phyloP scores from a whole-genome alignment of 2,113 vertebrate genomes.

The Gymnobelideus leadbeateri region DNA sequence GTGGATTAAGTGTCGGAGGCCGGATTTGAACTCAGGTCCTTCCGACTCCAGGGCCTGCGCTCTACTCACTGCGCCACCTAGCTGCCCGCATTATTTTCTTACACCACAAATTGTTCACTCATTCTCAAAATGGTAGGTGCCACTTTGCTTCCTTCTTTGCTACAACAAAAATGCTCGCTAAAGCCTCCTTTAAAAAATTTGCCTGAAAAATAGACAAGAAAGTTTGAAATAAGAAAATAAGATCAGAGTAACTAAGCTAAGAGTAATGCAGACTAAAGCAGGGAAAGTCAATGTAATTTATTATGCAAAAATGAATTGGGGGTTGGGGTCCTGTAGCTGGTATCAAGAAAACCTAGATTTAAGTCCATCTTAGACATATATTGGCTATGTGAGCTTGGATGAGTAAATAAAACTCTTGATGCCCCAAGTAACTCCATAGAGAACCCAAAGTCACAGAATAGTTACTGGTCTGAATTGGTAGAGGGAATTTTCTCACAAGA shows the following conservation, averaged over 20 bases:
- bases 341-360: neutral
- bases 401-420: neutral
- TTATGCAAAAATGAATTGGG: neutral
- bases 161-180: neutral
- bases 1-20: no score
- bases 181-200: neutral
- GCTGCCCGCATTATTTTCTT: no score
- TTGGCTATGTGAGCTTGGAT: neutral
- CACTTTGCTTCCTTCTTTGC: neutral
- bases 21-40: no score
- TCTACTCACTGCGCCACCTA: no score
- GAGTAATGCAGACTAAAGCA: neutral
- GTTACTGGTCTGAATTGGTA: neutral
- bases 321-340: neutral
- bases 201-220: conserved; percentile 40
- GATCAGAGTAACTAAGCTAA: neutral
- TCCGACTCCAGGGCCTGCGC: no score
- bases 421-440: neutral
- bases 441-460: neutral
- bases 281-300: conserved; percentile 49
- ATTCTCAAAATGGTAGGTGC: neutral
- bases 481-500: neutral
- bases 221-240: neutral
- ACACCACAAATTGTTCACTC: neutral
- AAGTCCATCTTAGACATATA: neutral